Percentiles rank a stretch among this genome's conserved stretches.
Evolutionary conservation across 1,140 invertebrate genomes (phyloP).

Genomic region (Caenorhabditis inopinata): DNA sequence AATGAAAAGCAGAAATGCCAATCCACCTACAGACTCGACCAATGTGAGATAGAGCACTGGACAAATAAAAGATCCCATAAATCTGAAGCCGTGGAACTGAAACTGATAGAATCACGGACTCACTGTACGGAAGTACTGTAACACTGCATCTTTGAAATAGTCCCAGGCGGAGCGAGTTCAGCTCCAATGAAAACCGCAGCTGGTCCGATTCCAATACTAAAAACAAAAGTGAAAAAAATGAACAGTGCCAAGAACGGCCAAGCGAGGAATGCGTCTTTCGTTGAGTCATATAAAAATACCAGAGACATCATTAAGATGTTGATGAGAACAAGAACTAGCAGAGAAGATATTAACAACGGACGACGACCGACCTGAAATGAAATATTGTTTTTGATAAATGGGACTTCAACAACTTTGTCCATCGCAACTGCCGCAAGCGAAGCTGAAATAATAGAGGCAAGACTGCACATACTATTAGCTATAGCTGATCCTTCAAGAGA

Average conservation of each 20-base stretch:
- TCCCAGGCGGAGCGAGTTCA: constrained; percentile 18
- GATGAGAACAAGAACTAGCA: constrained; percentile 38
- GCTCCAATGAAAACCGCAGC: constrained; percentile 47
- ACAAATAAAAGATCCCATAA: constrained; percentile 46
- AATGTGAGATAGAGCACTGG: constrained; percentile 44
- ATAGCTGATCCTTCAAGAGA: constrained; percentile 29
- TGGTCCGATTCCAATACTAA: constrained; percentile 47
- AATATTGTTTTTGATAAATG: background rate
- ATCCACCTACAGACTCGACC: constrained; percentile 15
- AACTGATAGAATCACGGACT: background rate
- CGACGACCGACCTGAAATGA: constrained; percentile 36
- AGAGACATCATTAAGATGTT: constrained; percentile 49
- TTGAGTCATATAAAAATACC: constrained; percentile 32
- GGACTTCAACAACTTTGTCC: constrained; percentile 26
- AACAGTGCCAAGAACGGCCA: constrained; percentile 45
- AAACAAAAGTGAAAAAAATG: constrained; percentile 47
- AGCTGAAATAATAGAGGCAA: constrained; percentile 44
- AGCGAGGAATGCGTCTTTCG: background rate
- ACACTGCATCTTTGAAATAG: constrained; percentile 41
- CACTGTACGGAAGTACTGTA: constrained; percentile 37
- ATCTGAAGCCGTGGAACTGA: background rate
- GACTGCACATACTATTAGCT: constrained; percentile 41
- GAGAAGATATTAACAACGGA: constrained; percentile 15
- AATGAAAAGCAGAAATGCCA: constrained; percentile 48
- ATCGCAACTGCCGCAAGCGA: constrained; percentile 34